Evolutionary conservation across 2,113 vertebrate genomes (phyloP), one percentile per base, ranked within the genome.

Genomic region (Danionella cerebrum): DNA sequence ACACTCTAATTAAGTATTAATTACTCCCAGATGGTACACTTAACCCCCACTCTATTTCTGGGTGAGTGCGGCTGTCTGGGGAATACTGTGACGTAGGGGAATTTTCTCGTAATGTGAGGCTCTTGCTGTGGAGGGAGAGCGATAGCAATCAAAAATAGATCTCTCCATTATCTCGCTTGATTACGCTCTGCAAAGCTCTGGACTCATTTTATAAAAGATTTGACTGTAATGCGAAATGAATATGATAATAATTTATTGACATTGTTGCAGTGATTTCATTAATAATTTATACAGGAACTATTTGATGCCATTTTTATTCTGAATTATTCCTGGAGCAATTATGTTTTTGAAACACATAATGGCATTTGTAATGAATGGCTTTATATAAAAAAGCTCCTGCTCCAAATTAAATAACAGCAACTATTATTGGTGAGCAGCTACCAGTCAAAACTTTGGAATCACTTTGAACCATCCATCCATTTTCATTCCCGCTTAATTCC

Each of bases 1-100:
- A 75, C 75, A 75, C 76, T 80, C 76, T 89, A 81, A 88, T 87
- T 83, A 86, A 84, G 78, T 76, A 88, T 85, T 87, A 79, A 88
- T 82, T 81, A 79, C 75, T 78, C 78, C 81, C 86, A 86, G 84
- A 85, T 85, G 84, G 82, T 74, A 81, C 71, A 77, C 74, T 74
- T 84, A 82, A 83, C 82, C 83, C 80, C 65, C 72, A 70, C 18
- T 50, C 70, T 73, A 70, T 76, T 76, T 71, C 67, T 70, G 67
- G 62, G 39, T 67, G 44, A 63, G 54, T n/a, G 10, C 21, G 55
- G 42, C 44, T 58, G 55, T 42, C 66, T 35, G 33, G 71, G 75
- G 67, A 73, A 57, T 54, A 51, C 42, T 27, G 31, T 67, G 72
- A 69, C 67, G 53, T 60, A 31, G 53, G 53, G 60, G 55, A 72